Evolutionary conservation across 2,113 vertebrate species (phyloP), one percentile per base, ranked within the genome.

Genomic region (Monarcha castaneiventris): DNA sequence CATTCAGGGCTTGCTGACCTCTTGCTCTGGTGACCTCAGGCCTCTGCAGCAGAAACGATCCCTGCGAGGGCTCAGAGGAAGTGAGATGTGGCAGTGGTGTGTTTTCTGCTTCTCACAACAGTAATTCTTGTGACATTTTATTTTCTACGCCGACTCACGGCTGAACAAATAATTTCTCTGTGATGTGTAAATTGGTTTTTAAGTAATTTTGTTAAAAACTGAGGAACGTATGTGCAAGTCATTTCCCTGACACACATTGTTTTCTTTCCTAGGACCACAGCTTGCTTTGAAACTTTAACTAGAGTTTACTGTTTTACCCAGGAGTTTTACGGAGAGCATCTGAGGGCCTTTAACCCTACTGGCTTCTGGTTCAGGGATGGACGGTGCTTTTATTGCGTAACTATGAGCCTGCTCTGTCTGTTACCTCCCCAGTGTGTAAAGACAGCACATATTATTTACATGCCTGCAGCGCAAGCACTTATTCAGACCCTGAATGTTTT

Each of bases 151-250:
- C 1, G 6, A 49, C 29, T 87, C 17, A 22, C 0, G 17, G 9
- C 32, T 32, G 39, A 66, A 55, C 51, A 48, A 73, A 16, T 3
- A 20, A 58, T 37, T 26, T n/a, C 46, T 27, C 2, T 4, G 33
- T 11, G 23, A 41, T 3, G 1, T 0, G 6, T 14, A 27, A 52
- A 66, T 21, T 16, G 35, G 9, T 23, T 48, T 27, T 21, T 5
- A 32, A 59, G 14, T 11, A 7, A 6, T 44, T 35, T 16, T n/a
- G 5, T 61, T 41, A 20, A 78, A 54, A 87, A 7, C 3, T 2
- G 44, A 17, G 12, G 49, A 1, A 8, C 7, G 6, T 7, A 22
- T 0, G 0, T 0, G 2, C 12, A 33, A 11, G 32, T 6, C 11
- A 51, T 13, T 49, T 27, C 7, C 14, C 41, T 52, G 37, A 44